Percentiles rank a stretch among this genome's conserved stretches.
phyloP scores from a whole-genome alignment of 2,113 vertebrate genomes.

The Orientallactaga bullata region DNA sequence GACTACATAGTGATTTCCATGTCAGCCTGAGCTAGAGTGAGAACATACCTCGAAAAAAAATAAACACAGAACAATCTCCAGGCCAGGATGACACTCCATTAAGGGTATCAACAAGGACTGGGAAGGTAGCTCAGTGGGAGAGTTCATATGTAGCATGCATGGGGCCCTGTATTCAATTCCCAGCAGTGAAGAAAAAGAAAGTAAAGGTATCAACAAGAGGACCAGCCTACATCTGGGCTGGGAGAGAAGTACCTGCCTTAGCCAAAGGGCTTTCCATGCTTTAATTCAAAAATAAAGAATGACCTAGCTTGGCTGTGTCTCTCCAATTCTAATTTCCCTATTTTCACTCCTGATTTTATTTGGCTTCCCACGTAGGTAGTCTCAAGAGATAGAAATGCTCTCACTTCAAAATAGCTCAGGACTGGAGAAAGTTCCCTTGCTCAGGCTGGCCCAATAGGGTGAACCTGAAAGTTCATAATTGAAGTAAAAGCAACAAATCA shows the following conservation, averaged over 20 bases:
- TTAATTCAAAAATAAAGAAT: conserved; percentile 41
- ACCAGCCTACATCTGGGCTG: not conserved
- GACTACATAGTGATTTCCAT: too few species aligned
- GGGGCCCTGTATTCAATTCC: not conserved
- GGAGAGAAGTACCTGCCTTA: not conserved
- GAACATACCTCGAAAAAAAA: too few species aligned
- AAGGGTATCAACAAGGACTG: conserved; percentile 5
- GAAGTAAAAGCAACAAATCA: conserved; percentile 3
- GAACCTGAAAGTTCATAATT: conserved; percentile 29
- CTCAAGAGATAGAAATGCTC: not conserved
- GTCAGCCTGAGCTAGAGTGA: too few species aligned
- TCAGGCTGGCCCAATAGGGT: not conserved
- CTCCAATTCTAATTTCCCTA: not conserved
- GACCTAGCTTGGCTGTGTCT: not conserved
- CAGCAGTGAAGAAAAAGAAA: not conserved
- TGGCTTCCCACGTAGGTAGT: not conserved
- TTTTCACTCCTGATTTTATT: conserved; percentile 46
- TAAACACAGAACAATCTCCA: conserved; percentile 51
- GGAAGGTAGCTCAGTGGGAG: not conserved
- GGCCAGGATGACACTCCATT: not conserved
- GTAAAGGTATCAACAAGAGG: not conserved
- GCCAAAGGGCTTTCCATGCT: not conserved
- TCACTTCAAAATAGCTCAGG: conserved; percentile 11
- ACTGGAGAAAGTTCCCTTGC: not conserved
- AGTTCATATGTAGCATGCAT: not conserved